Evolutionary conservation across 2,113 vertebrate genomes (phyloP).

Genomic region (Myotis lucifugus): DNA sequence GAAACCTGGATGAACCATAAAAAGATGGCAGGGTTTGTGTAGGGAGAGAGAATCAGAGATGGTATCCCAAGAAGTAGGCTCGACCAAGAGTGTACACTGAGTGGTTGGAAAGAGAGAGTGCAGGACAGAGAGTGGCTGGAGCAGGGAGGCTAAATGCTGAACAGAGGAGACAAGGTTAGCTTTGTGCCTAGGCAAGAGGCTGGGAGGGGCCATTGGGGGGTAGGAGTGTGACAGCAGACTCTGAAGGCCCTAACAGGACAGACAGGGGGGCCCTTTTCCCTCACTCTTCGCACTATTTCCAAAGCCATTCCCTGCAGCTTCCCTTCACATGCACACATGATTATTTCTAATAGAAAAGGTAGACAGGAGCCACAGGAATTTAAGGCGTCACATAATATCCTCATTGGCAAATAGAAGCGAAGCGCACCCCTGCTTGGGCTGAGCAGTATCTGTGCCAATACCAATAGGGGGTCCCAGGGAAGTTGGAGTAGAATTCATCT

Average conservation of each 20-base stretch:
- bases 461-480: neutral
- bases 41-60: neutral
- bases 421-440: neutral
- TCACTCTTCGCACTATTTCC: neutral
- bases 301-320: neutral
- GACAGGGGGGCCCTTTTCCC: neutral
- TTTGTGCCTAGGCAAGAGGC: neutral
- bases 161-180: neutral
- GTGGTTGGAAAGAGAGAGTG: neutral
- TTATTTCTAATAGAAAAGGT: conserved; percentile 14
- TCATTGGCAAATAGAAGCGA: neutral
- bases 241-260: neutral
- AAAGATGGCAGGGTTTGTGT: neutral
- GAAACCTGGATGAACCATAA: neutral
- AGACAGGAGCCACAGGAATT: conserved; percentile 34
- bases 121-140: neutral
- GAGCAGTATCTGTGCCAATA: neutral
- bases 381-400: neutral
- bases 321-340: neutral
- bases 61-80: neutral
- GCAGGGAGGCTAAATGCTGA: neutral
- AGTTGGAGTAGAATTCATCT: neutral
- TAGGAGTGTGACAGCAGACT: neutral
- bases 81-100: neutral
- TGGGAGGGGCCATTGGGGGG: rapidly evolving